These are phyloP conservation scores for Triops longicaudatus DNA, from an alignment of 1,140 invertebrate genomes.

Conservation along the genomic window DNA sequence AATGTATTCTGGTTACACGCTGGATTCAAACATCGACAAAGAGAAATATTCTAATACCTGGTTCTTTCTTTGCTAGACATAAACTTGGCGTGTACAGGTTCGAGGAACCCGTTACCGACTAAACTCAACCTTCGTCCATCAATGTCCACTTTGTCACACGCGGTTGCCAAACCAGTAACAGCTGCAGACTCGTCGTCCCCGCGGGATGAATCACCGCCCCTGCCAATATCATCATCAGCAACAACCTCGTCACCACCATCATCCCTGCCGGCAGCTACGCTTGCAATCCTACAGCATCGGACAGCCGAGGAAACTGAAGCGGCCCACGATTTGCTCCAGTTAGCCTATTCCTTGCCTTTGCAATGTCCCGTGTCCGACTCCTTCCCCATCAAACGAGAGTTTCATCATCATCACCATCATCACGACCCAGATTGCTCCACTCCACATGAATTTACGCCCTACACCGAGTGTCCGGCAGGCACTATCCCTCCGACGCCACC, in stretches of 20 bases:
- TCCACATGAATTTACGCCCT: slow-evolving; percentile 13
- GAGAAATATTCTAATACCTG: background rate
- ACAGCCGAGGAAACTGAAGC: slow-evolving; percentile 36
- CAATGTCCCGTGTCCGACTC: background rate
- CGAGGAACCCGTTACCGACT: background rate
- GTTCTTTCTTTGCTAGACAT: background rate
- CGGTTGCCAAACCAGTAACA: background rate
- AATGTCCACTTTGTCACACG: background rate
- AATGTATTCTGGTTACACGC: too few species aligned
- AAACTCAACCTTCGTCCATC: background rate
- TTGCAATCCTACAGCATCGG: slow-evolving; percentile 19
- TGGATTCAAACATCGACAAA: too few species aligned
- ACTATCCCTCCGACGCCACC: slow-evolving; percentile 20
- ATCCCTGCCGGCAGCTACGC: background rate
- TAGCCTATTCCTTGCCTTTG: slow-evolving; percentile 35
- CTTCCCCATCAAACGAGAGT: background rate
- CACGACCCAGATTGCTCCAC: background rate
- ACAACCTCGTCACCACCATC: background rate
- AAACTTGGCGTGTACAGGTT: background rate
- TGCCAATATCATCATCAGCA: background rate
- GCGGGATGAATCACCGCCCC: background rate
- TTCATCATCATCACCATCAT: background rate
- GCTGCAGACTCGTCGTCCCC: background rate
- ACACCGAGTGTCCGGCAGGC: background rate
- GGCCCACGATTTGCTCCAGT: slow-evolving; percentile 36